Percentiles rank a stretch among this genome's conserved stretches.
Conservation (phyloP, 1,140 invertebrate species). For the Globodera ellingtonae region DNA sequence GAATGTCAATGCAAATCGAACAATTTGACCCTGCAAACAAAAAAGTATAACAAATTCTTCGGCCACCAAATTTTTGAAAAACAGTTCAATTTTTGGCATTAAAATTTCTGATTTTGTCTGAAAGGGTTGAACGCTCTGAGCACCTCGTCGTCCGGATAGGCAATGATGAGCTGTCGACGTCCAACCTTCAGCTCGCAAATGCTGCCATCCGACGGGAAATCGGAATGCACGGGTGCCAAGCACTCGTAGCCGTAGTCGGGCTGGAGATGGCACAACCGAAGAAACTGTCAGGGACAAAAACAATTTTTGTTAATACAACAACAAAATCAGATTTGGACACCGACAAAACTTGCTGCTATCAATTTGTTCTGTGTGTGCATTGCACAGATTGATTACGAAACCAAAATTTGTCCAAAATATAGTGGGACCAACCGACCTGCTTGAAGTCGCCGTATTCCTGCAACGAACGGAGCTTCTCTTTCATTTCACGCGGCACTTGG, state of each 20-base stretch:
- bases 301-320: conserved; percentile 4
- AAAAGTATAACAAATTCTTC: neutral
- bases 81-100: conserved; percentile 17
- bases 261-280: conserved; percentile 49
- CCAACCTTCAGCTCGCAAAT: conserved; percentile 47
- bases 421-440: conserved; percentile 23
- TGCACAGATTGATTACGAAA: too few relatives aligned
- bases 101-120: conserved; percentile 26
- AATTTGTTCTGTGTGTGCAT: too few relatives aligned
- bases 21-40: conserved; percentile 30
- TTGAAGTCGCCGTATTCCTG: conserved; percentile 40
- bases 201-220: conserved; percentile 30
- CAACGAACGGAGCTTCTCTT: conserved; percentile 36
- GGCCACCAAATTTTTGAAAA: neutral
- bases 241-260: conserved; percentile 49
- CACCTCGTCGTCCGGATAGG: conserved; percentile 35
- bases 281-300: conserved; percentile 35
- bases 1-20: conserved; percentile 37
- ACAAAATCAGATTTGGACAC: too few relatives aligned
- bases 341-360: neutral
- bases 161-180: conserved; percentile 45
- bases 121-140: too few relatives aligned
- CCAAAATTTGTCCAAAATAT: neutral
- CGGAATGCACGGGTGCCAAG: conserved; percentile 40
- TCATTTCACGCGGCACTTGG: conserved; percentile 28